Evolutionary conservation across 2,888 invertebrate species (phyloP).

Genomic region (Stenodema calcarata): DNA sequence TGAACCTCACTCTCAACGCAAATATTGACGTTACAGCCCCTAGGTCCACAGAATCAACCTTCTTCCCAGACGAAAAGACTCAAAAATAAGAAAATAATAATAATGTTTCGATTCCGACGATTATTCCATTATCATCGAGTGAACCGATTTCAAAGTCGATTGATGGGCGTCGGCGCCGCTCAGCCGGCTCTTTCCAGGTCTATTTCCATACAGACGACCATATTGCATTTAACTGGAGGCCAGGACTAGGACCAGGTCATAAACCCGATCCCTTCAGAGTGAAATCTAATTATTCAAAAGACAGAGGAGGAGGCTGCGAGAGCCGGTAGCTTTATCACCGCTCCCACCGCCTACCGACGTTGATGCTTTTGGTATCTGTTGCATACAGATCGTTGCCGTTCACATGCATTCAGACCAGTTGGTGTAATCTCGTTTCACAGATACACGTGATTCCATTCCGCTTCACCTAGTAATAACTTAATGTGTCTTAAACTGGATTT

Average conservation of each 20-base stretch:
- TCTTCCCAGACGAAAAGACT: no score
- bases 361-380: not conserved
- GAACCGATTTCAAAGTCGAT: no score
- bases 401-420: not conserved
- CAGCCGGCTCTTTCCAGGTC: not conserved
- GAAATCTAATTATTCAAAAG: constrained; percentile 6
- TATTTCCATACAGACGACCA: constrained; percentile 7
- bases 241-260: not conserved
- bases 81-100: no score
- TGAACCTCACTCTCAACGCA: no score
- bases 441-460: not conserved
- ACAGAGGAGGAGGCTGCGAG: not conserved
- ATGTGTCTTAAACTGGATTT: no score
- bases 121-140: no score
- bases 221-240: not conserved
- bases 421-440: not conserved
- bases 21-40: no score
- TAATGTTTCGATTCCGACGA: no score
- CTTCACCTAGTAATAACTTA: no score
- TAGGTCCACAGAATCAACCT: no score
- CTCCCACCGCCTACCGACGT: not conserved
- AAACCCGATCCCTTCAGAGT: not conserved
- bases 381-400: not conserved
- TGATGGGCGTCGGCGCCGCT: not conserved
- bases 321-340: not conserved